Conservation (phyloP, 2,888 invertebrate species). For the Daptonema setosum region DNA sequence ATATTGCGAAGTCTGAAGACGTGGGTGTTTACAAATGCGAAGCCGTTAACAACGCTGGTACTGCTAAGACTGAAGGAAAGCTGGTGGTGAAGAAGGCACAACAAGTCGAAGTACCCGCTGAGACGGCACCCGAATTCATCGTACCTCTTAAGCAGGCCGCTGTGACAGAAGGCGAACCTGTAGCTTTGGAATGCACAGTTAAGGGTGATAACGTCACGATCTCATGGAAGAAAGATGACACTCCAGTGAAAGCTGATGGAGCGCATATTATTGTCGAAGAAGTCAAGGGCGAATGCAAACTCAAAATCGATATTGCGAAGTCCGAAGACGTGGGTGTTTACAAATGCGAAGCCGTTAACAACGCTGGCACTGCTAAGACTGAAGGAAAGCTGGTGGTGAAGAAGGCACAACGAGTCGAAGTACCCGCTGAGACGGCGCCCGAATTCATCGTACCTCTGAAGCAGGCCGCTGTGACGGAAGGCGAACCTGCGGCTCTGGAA, state of each 20-base stretch:
- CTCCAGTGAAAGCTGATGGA: slow-evolving; percentile 13
- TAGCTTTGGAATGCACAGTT: slow-evolving; percentile 14
- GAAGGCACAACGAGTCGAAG: not conserved
- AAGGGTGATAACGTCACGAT: slow-evolving; percentile 81
- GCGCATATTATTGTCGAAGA: slow-evolving; percentile 12
- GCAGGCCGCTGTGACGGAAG: slow-evolving; percentile 56
- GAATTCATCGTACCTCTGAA: slow-evolving; percentile 21
- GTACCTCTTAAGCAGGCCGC: not conserved
- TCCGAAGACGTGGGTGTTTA: slow-evolving; percentile 36
- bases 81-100: slow-evolving; percentile 29
- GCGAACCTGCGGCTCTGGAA: slow-evolving; percentile 66
- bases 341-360: slow-evolving; percentile 58
- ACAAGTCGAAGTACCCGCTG: not conserved
- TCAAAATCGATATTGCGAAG: slow-evolving; percentile 22
- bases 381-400: slow-evolving; percentile 13
- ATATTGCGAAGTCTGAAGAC: slow-evolving; percentile 14
- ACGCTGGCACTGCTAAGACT: slow-evolving; percentile 26
- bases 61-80: slow-evolving; percentile 16
- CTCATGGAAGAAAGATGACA: slow-evolving; percentile 34
- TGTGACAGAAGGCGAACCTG: not conserved
- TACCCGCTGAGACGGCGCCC: slow-evolving; percentile 1
- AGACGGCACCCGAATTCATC: slow-evolving; percentile 1
- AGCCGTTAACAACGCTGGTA: slow-evolving; percentile 46
- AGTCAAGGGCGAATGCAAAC: slow-evolving; percentile 15
- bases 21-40: slow-evolving; percentile 47